A percentile compares a stretch with the other conserved stretches of the same genome.
These are phyloP conservation scores for Tachina lurida DNA, from an alignment of 2,888 invertebrate species.

Conservation along the genomic window DNA sequence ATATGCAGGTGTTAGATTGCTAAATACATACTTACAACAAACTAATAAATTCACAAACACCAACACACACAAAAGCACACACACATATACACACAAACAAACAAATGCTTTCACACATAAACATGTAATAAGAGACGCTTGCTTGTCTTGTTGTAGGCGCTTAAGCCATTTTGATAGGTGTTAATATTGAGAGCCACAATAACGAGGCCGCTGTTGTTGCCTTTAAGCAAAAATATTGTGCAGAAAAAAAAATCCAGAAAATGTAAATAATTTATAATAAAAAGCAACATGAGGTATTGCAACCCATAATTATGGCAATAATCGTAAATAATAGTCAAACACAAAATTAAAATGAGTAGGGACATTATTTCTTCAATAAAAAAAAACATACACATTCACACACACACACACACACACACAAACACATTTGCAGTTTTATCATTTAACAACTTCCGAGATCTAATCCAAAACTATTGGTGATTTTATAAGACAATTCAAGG, in stretches of 20 bases:
- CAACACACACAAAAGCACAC: constrained; percentile 1
- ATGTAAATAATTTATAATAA: constrained; percentile 48
- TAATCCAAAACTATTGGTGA: no score
- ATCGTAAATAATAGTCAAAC: constrained; percentile 71
- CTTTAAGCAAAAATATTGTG: not conserved
- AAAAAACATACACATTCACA: not conserved
- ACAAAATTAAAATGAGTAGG: constrained; percentile 63
- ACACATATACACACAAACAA: not conserved
- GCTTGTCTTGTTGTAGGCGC: constrained; percentile 58
- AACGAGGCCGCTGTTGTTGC: constrained; percentile 15
- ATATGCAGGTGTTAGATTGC: constrained; percentile 40
- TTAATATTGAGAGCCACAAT: constrained; percentile 61
- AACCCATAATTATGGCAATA: constrained; percentile 69
- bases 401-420: not conserved
- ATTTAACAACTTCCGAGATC: no score
- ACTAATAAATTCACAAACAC: constrained; percentile 31
- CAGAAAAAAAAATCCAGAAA: constrained; percentile 11
- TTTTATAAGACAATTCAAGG: no score
- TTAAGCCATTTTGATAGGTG: constrained; percentile 66
- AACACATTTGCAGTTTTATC: not conserved
- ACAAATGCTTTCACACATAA: constrained; percentile 27
- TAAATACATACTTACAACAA: constrained; percentile 19
- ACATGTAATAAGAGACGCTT: constrained; percentile 42
- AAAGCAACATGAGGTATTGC: constrained; percentile 65
- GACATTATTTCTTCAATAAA: constrained; percentile 21